Evolutionary conservation across 2,797 vertebrate species (phyloP).

Genomic region (Alcedo quadribrachys): DNA sequence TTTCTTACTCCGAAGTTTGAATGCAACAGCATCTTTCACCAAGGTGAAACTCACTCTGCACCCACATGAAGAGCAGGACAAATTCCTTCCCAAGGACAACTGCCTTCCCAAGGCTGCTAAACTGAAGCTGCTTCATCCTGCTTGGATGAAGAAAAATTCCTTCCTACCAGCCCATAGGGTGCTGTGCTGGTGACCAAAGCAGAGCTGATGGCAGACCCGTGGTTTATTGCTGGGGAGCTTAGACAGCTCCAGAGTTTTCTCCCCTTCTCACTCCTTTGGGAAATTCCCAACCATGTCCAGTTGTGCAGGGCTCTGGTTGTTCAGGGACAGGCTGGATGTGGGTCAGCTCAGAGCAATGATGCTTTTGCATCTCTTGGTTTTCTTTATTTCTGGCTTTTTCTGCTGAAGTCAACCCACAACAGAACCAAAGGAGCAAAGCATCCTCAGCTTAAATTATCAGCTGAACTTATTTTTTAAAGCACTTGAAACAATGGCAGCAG

Average conservation of each 20-base stretch:
- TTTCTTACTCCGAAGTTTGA: background rate
- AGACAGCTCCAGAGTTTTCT: background rate
- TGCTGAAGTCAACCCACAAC: background rate
- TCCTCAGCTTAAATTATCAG: background rate
- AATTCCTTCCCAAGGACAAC: background rate
- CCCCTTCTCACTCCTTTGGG: background rate
- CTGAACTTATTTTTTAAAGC: background rate
- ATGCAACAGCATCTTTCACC: background rate
- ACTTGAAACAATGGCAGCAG: background rate
- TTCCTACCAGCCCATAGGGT: too few species aligned
- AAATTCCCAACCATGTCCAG: background rate
- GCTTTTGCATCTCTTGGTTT: background rate
- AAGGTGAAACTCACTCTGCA: background rate
- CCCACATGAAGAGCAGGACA: background rate
- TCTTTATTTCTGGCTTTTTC: background rate
- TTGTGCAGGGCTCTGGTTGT: background rate
- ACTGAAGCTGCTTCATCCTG: background rate
- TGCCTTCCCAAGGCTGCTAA: background rate
- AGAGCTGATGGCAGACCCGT: too few species aligned
- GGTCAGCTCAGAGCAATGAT: accelerated
- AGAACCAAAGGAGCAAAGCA: background rate
- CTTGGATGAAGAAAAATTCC: background rate
- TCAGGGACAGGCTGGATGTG: background rate
- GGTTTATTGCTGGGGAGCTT: too few species aligned
- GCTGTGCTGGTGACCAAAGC: too few species aligned